Base-by-base conservation (phyloP, 2,113 vertebrate species). In the Pyxicephalus adspersus region DNA sequence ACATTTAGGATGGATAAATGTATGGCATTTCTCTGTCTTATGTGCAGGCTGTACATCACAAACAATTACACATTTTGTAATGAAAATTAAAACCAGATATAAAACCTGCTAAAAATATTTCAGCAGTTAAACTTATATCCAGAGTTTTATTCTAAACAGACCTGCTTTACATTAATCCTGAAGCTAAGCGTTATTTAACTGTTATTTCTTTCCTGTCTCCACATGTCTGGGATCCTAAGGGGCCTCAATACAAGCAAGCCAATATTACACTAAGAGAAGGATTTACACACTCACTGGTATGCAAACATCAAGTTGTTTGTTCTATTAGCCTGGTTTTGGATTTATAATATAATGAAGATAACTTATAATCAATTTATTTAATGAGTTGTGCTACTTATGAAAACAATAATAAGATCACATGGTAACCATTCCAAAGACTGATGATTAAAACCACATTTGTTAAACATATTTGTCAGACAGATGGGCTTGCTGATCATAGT, bases 171-270 rank as follows among this genome's bases (percentile, higher is more conserved):
- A n/a, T 55, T 38, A n/a, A 26, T 66, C 52, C 34, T 34, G 15
- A 58, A 45, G 50, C 60, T 22, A 11, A 34, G 76, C 34, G 17
- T 60, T 23, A 28, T 70, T 58, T 70, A 57, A 28, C 23, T 51
- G 70, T 50, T 66, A 75, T 82, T 75, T 54, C 4, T 28, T 82
- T 34, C 80, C n/a, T 75, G 80, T 64, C 80, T 75, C 80, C 80
- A 66, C 80, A 75, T 75, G 80, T 82, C 58, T 82, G 80, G 70
- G 70, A 82, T 65, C 80, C 80, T 82, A 82, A 74, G 80, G 80
- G 80, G 80, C 80, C 80, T 74, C 64, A 52, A 11, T 51, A 45
- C 52, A 74, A 66, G 63, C 63, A 20, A 54, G 16, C 45, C 68
- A 64, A 57, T 64, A 65, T 64, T 50, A 55, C 23, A 25, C 28